Base-by-base conservation (phyloP, 2,888 invertebrate species). In the Thalpophila matura region DNA sequence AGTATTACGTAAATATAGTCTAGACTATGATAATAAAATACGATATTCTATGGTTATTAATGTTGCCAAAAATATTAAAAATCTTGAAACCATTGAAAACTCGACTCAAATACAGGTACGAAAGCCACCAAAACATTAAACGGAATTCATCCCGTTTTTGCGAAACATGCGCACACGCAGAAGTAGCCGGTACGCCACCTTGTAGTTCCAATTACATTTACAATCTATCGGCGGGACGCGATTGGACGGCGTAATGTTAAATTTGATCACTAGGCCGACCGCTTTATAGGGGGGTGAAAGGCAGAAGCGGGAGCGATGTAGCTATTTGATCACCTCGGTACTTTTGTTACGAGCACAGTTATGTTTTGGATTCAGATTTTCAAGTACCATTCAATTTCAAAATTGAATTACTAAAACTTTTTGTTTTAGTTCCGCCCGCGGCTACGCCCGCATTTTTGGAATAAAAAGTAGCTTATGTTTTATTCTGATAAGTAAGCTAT, bases 191-290 rank as follows among this genome's bases (percentile, higher is more conserved):
- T 67, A 43, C 53, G 57, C 56, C 71, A 67, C 60, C 54, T 60
- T 65, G 79, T 80, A 83, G 79, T 76, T 80, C 80, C 87, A 89
- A 88, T 89, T 87, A 88, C 81, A 63, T 51, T 66, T 68, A 86
- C 88, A 88, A 89, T 86, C 85, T 86, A 83, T 82, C 77, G 60
- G 46, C 43, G 74, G 16, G 61, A 67, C 35, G 64, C 73, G 68
- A 89, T 88, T 88, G 86, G 88, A 46, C 77, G 65, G 62, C n/a
- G 73, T 79, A 82, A 82, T 83, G 86, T 88, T 81, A 82, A 83
- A 77, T 83, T 86, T 82, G 62, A 82, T 68, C 79, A 77, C 69
- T 78, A 77, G 67, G 77, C 54, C 67, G 72, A 62, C 69, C 53
- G 61, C 59, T 62, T 64, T 65, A 60, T 58, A 37, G 33, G 14